Conservation (phyloP, 2,113 vertebrate species). For the Ciconia stormi region DNA sequence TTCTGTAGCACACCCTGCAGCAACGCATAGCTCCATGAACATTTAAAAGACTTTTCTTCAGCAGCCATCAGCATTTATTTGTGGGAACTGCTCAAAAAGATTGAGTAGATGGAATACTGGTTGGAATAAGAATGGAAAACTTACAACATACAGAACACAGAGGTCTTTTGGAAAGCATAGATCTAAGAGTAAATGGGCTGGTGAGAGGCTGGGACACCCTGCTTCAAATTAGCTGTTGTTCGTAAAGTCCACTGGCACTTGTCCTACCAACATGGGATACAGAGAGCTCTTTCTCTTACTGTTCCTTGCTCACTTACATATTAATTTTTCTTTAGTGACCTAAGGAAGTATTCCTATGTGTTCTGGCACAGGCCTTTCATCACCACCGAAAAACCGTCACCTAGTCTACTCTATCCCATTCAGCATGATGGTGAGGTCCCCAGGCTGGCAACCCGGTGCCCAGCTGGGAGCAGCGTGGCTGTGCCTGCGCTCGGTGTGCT, state of each 20-base stretch:
- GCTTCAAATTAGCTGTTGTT: background rate
- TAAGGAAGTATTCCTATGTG: background rate
- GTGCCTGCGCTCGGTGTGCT: background rate
- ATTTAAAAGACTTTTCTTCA: background rate
- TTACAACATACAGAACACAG: background rate
- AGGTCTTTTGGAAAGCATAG: background rate
- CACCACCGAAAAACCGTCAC: background rate
- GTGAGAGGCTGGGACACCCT: background rate
- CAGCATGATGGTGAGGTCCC: background rate
- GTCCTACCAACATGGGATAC: background rate
- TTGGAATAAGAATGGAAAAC: background rate
- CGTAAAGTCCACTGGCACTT: background rate
- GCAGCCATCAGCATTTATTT: background rate
- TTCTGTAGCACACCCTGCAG: background rate
- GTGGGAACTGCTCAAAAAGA: background rate
- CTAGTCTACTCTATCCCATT: background rate
- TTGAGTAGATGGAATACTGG: background rate
- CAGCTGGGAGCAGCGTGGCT: background rate
- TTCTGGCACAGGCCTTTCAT: background rate
- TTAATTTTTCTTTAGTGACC: background rate
- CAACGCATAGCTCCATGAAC: background rate
- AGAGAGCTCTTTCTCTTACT: background rate
- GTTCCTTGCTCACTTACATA: background rate
- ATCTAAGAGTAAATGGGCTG: background rate
- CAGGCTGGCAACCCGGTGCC: accelerated